Percentiles rank a stretch among this genome's conserved stretches.
Conservation (phyloP, 2,113 vertebrate genomes). For the Xenopus borealis region DNA sequence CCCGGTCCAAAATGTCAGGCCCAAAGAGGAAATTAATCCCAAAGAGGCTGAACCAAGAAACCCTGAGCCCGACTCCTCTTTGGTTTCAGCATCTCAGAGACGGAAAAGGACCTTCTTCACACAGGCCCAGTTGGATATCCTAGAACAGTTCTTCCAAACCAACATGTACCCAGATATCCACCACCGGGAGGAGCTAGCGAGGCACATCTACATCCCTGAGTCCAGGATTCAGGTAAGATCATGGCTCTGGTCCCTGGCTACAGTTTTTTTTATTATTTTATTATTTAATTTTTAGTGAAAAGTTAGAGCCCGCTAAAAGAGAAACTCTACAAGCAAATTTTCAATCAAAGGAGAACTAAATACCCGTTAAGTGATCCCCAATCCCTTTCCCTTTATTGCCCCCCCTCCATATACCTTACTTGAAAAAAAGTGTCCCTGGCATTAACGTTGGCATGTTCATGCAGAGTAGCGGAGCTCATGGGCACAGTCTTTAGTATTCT, state of each 20-base stretch:
- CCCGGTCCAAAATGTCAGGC: neutral
- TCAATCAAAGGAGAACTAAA: too few relatives aligned
- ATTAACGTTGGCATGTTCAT: too few relatives aligned
- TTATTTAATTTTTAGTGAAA: neutral
- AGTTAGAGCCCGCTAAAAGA: neutral
- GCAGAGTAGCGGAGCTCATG: too few relatives aligned
- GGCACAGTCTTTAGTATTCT: too few relatives aligned
- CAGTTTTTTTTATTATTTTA: neutral
- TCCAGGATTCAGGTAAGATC: constrained; percentile 81
- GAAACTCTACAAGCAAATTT: neutral
- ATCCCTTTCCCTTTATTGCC: too few relatives aligned
- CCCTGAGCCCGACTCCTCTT: neutral
- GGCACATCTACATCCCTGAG: constrained; percentile 77
- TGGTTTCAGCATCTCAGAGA: constrained; percentile 62
- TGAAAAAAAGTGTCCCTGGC: too few relatives aligned
- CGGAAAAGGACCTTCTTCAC: constrained; percentile 85
- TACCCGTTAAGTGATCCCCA: too few relatives aligned
- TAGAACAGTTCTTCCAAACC: constrained; percentile 80
- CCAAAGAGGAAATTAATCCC: neutral
- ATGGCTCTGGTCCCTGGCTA: too few relatives aligned
- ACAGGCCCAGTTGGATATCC: constrained; percentile 75
- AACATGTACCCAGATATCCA: constrained; percentile 86
- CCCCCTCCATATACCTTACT: too few relatives aligned
- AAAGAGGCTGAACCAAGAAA: neutral
- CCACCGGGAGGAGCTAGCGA: constrained; percentile 78